Evolutionary conservation across 2,888 invertebrate species (phyloP).

Genomic region (Leptopilina myrica): DNA sequence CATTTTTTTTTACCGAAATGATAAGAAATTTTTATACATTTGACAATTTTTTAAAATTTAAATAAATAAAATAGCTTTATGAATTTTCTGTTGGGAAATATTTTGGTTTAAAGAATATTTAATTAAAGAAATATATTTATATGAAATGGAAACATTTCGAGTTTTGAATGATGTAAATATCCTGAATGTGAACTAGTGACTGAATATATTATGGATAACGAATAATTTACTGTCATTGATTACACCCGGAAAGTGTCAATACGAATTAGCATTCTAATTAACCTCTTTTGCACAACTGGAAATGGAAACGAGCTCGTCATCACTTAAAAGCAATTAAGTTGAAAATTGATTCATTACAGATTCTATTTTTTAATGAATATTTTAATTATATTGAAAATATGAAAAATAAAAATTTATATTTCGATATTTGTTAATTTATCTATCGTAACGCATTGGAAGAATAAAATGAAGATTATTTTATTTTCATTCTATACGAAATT

Average conservation of each 20-base stretch:
- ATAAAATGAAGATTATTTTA: no score
- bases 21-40: no score
- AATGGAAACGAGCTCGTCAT: conserved; percentile 23
- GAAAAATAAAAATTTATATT: background rate
- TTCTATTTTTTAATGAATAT: background rate
- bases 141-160: background rate
- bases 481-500: no score
- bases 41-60: background rate
- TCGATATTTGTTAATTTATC: no score
- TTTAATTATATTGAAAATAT: background rate
- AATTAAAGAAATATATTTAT: background rate
- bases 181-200: conserved; percentile 6
- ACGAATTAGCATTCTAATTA: conserved; percentile 31
- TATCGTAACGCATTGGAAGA: no score
- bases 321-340: conserved; percentile 16
- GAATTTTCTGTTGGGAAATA: background rate
- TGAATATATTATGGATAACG: conserved; percentile 11
- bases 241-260: conserved; percentile 16
- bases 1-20: no score
- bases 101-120: no score
- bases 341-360: conserved; percentile 6
- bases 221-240: conserved; percentile 31
- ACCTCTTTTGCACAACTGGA: conserved; percentile 25
- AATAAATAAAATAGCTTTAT: background rate
- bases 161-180: conserved; percentile 5